Conservation (phyloP, 2,888 invertebrate genomes). For the Stenodera caucasica region DNA sequence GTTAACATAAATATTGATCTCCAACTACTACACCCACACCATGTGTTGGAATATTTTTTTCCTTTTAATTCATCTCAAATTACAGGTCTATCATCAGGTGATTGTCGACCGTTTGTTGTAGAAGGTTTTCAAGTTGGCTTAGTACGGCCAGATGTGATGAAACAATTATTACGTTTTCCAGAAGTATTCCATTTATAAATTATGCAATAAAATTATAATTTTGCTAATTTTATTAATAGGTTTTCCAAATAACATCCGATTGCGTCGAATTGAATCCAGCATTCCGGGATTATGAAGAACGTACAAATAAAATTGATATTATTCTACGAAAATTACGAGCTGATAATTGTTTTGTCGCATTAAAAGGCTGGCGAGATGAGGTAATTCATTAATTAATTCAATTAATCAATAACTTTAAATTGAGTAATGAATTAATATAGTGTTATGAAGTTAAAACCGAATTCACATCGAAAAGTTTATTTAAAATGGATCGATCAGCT, state of each 20-base stretch:
- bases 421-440: constrained; percentile 51
- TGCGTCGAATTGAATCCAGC: constrained; percentile 84
- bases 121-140: constrained; percentile 89
- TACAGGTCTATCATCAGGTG: constrained; percentile 73
- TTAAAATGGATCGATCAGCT: constrained; percentile 89
- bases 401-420: too few species aligned
- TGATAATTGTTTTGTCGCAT: constrained; percentile 75
- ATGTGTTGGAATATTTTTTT: constrained; percentile 14
- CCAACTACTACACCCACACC: constrained; percentile 30
- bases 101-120: constrained; percentile 85
- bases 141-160: constrained; percentile 81
- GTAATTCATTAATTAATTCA: constrained; percentile 53
- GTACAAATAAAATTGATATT: constrained; percentile 75
- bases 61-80: constrained; percentile 26
- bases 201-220: not conserved
- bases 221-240: constrained; percentile 53
- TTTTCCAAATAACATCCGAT: constrained; percentile 71
- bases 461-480: constrained; percentile 63
- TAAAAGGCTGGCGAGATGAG: constrained; percentile 94
- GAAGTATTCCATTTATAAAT: constrained; percentile 61
- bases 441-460: constrained; percentile 88
- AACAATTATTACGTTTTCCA: constrained; percentile 77
- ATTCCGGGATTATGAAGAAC: constrained; percentile 81
- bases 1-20: constrained; percentile 36
- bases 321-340: constrained; percentile 76